A percentile compares a stretch with the other conserved stretches of the same genome.
Conservation (phyloP, 2,797 vertebrate species). For the Poecilia wingei region DNA sequence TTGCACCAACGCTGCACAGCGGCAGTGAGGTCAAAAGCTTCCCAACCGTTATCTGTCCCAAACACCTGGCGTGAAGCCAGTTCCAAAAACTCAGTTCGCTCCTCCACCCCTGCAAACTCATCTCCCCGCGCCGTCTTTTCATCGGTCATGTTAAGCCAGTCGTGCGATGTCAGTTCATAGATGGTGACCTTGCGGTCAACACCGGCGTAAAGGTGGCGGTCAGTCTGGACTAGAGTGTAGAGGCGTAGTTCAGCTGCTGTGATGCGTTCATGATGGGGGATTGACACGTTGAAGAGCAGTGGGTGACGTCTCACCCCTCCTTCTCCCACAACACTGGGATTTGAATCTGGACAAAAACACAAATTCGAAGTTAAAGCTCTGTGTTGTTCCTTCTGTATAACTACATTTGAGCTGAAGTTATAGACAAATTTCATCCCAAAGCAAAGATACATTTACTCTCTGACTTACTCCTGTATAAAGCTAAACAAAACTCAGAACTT, state of each 20-base stretch:
- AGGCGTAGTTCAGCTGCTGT: slow-evolving; percentile 91
- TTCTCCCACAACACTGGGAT: slow-evolving; percentile 78
- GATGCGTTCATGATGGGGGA: slow-evolving; percentile 92
- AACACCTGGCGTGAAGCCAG: slow-evolving; percentile 90
- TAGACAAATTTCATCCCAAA: not conserved
- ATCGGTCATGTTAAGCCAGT: slow-evolving; percentile 43
- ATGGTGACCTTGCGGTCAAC: slow-evolving; percentile 92
- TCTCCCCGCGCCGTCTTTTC: slow-evolving; percentile 33
- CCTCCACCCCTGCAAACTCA: slow-evolving; percentile 38
- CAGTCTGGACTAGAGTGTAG: slow-evolving; percentile 90
- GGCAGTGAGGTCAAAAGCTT: slow-evolving; percentile 91
- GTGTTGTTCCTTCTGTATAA: not conserved
- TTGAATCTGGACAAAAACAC: slow-evolving; percentile 79
- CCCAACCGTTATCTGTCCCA: slow-evolving; percentile 89
- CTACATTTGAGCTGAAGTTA: not conserved
- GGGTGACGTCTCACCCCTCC: slow-evolving; percentile 87
- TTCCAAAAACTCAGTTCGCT: slow-evolving; percentile 68
- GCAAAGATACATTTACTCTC: not conserved
- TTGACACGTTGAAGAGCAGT: slow-evolving; percentile 93
- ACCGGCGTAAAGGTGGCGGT: slow-evolving; percentile 87
- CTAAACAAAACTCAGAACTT: not conserved
- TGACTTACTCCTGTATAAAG: not conserved
- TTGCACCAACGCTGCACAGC: slow-evolving; percentile 88
- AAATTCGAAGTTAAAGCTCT: slow-evolving; percentile 3
- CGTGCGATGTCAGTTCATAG: slow-evolving; percentile 80